These are phyloP conservation scores for Aradophagus sp. DNA, from an alignment of 1,140 invertebrate genomes.

Conservation along the genomic window DNA sequence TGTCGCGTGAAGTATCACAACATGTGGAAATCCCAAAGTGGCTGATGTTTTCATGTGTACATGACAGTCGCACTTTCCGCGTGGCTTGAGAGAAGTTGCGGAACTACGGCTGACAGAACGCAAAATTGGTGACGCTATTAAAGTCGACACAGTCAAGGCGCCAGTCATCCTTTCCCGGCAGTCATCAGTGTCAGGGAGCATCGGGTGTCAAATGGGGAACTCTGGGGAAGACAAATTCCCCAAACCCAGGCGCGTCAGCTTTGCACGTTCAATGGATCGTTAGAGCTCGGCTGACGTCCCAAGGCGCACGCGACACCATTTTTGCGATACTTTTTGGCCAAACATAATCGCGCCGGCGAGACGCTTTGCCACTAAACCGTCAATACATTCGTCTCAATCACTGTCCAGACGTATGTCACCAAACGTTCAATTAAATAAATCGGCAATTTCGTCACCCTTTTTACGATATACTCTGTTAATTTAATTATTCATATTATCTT, in stretches of 20 bases:
- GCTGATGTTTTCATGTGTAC: constrained; percentile 32
- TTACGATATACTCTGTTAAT: too few species aligned
- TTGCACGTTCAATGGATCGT: constrained; percentile 65
- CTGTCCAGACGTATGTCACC: too few species aligned
- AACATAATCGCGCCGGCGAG: constrained; percentile 23
- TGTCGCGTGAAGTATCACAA: too few species aligned
- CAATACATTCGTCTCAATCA: too few species aligned
- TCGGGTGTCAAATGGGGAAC: constrained; percentile 65
- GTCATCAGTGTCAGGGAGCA: constrained; percentile 61
- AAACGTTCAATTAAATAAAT: too few species aligned
- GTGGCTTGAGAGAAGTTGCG: constrained; percentile 33
- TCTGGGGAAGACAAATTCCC: constrained; percentile 65
- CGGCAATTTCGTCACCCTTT: too few species aligned
- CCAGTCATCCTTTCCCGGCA: constrained; percentile 59
- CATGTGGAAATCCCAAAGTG: constrained; percentile 32
- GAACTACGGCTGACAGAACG: constrained; percentile 52
- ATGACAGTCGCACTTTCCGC: constrained; percentile 28
- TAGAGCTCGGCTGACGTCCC: constrained; percentile 57
- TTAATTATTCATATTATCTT: too few species aligned
- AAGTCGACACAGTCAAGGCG: constrained; percentile 52
- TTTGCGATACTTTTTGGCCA: constrained; percentile 36
- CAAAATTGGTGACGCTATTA: constrained; percentile 56
- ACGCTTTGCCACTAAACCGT: constrained; percentile 11
- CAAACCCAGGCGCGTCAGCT: constrained; percentile 34
- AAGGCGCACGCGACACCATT: too few species aligned